Evolutionary conservation across 1,140 invertebrate species (phyloP), one percentile per base, ranked within the genome.

Genomic region (Sarcophaga peregrina): DNA sequence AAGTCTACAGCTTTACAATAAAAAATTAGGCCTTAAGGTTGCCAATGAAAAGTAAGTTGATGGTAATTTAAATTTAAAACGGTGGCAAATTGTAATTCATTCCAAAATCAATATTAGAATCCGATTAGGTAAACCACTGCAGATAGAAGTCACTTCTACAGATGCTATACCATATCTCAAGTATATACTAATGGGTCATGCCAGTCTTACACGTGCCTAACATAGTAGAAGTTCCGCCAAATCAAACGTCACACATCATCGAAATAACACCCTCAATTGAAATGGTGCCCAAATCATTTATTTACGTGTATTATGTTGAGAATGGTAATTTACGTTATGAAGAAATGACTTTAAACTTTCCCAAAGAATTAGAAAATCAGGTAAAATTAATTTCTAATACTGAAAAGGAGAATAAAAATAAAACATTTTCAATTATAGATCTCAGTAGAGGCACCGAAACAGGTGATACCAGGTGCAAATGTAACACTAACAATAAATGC

Each of bases 171-270:
- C 94, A 82, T 93, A 96, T 83, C 91, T 97, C 11, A 94, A 93
- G 83, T 97, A 96, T 86, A 93, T 96, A 84, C 93, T 99, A 52
- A 92, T 99, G 83, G 96, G 96, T 20, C 93, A 97, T 52, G 97
- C 97, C 2, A 95, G 97, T 87, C 94, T 98, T 50, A 90, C 97
- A 0, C 88, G 93, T 94, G 82, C 93, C 94, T 20, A 90, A 50
- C 8, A 6, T 50, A 50, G n/a, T 96, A 5, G 91, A 93, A 87
- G 85, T 90, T 9, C 88, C 89, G 0, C 58, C 86, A 15, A 85
- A 81, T 17, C 58, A 81, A 9, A 87, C 84, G 48, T 85, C 84
- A 1, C 87, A 91, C 47, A 88, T 87, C 7, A 87, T 93, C 37
- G 90, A 90, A 84, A 94, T 97, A 85, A 91, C 93, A 25, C 94